phyloP scores from a whole-genome alignment of 2,888 invertebrate genomes.

The Gastrophysa polygoni region DNA sequence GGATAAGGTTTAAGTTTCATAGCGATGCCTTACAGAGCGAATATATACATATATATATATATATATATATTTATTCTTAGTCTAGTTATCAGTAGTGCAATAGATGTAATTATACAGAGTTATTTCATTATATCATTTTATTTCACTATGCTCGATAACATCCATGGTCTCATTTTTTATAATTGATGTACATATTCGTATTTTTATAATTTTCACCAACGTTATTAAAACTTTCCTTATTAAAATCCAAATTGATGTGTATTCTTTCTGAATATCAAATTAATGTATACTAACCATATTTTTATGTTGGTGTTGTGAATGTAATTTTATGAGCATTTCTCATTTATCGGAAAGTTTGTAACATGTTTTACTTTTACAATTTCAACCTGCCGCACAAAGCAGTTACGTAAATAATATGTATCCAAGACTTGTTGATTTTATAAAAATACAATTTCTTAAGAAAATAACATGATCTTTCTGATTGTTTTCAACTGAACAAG shows the following conservation, averaged over 20 bases:
- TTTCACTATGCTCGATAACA: conserved; percentile 24
- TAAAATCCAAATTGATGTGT: conserved; percentile 29
- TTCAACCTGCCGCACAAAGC: background rate
- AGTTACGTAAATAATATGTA: background rate
- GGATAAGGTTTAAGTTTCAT: conserved; percentile 34
- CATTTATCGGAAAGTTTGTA: conserved; percentile 35
- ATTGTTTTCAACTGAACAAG: background rate
- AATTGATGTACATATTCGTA: conserved; percentile 39
- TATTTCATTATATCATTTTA: conserved; percentile 20
- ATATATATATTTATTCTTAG: conserved; percentile 40
- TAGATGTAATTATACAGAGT: conserved; percentile 28
- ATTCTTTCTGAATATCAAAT: conserved; percentile 33
- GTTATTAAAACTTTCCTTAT: conserved; percentile 33
- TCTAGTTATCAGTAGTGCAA: conserved; percentile 43
- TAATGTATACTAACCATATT: conserved; percentile 22
- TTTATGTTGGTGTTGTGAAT: conserved; percentile 32
- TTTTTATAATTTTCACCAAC: conserved; percentile 36
- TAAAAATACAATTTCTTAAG: background rate
- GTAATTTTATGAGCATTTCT: conserved; percentile 32
- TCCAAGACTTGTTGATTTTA: background rate
- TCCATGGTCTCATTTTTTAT: conserved; percentile 40
- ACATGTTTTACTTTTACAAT: conserved; percentile 34
- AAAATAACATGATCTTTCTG: background rate
- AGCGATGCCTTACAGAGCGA: conserved; percentile 42
- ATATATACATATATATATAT: conserved; percentile 18